phyloP scores from a whole-genome alignment of 2,113 vertebrate genomes.

The Noctilio leporinus region DNA sequence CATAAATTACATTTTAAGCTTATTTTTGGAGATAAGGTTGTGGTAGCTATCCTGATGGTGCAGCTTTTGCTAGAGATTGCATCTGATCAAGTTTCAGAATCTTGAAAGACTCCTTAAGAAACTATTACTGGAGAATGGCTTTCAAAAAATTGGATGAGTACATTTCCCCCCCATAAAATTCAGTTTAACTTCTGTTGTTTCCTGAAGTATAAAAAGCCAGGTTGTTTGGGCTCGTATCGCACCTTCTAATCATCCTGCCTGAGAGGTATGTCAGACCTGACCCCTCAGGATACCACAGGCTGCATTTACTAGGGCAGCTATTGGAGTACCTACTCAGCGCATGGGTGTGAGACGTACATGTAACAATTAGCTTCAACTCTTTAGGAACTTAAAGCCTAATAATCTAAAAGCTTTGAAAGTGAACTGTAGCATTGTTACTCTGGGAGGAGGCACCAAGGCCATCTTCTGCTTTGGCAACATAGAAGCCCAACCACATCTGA shows the following conservation, averaged over 20 bases:
- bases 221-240: not conserved
- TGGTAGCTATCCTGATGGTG: not conserved
- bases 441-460: not conserved
- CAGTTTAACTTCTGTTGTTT: constrained; percentile 12
- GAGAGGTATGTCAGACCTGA: not conserved
- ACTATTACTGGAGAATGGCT: not conserved
- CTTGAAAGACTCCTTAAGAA: not conserved
- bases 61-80: not conserved
- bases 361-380: not conserved
- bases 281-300: not conserved
- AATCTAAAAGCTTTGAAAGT: not conserved
- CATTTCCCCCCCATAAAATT: not conserved
- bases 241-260: constrained; percentile 14
- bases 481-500: not conserved
- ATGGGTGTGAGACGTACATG: not conserved
- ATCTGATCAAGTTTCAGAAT: not conserved
- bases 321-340: not conserved
- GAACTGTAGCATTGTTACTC: not conserved
- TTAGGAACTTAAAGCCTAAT: not conserved
- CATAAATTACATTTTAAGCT: not conserved
- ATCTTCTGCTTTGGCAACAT: not conserved
- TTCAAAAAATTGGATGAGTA: not conserved
- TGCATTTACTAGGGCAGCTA: not conserved
- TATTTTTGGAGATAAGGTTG: not conserved
- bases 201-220: not conserved